Conservation (phyloP, 1,140 invertebrate species). For the Hydropsyche tenuis region DNA sequence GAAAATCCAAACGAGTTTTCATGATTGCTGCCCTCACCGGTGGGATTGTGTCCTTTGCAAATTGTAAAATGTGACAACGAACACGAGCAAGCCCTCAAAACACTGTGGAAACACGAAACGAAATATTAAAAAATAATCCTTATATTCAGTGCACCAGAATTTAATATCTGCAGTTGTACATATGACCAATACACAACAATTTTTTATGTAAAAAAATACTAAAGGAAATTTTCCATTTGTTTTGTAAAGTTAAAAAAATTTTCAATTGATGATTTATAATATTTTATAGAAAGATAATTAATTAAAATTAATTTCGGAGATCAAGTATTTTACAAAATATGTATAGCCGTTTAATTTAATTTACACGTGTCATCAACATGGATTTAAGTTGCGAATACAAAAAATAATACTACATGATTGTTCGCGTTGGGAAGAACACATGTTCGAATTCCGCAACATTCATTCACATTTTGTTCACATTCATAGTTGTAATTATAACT, state of each 20-base stretch:
- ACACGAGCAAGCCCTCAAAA: not conserved
- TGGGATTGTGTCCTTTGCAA: conserved; percentile 21
- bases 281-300: too few relatives aligned
- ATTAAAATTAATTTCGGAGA: too few relatives aligned
- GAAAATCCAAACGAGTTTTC: conserved; percentile 21
- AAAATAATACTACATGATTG: not conserved
- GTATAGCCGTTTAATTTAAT: not conserved
- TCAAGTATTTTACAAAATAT: too few relatives aligned
- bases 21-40: conserved; percentile 29
- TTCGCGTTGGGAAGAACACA: conserved; percentile 8
- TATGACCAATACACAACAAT: not conserved
- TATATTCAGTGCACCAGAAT: not conserved
- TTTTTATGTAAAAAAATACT: too few relatives aligned
- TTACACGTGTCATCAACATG: conserved; percentile 15
- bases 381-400: conserved; percentile 1
- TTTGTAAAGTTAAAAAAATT: too few relatives aligned
- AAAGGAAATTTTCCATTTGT: too few relatives aligned
- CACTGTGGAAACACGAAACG: not conserved
- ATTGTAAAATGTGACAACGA: conserved; percentile 17
- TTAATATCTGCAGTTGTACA: too few relatives aligned
- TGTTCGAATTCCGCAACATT: conserved; percentile 14
- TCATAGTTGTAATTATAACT: not conserved
- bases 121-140: conserved; percentile 28
- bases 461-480: conserved; percentile 25
- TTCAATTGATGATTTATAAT: too few relatives aligned